Evolutionary conservation across 2,888 invertebrate genomes (phyloP).

Genomic region (Parnassius glacialis): DNA sequence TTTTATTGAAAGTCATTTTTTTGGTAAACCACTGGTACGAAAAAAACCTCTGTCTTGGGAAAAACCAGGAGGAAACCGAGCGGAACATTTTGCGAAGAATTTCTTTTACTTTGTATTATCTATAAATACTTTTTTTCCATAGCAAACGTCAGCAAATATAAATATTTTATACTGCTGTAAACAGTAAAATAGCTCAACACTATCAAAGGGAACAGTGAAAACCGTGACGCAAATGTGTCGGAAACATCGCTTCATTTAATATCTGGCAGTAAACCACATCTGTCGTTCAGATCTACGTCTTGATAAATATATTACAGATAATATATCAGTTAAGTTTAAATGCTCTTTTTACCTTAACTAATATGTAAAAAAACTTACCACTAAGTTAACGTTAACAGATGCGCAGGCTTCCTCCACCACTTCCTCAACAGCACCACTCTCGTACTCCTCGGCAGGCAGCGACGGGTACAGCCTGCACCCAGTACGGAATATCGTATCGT

Average conservation of each 20-base stretch:
- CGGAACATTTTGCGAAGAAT: no score
- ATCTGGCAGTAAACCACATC: not conserved
- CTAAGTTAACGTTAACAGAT: constrained; percentile 62
- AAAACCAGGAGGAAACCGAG: no score
- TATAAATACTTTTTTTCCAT: no score
- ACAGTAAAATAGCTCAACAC: not conserved
- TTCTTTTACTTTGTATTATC: no score
- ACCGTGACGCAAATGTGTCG: not conserved
- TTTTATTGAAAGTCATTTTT: no score
- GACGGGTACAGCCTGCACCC: constrained; percentile 65
- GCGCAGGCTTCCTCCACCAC: constrained; percentile 71
- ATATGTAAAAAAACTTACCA: constrained; percentile 55
- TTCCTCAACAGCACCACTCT: constrained; percentile 67
- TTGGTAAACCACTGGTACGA: no score
- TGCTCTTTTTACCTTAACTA: no score
- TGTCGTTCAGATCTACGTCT: not conserved
- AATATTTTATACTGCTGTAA: not conserved
- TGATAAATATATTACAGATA: not conserved
- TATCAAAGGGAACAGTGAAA: not conserved
- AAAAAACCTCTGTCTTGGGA: no score
- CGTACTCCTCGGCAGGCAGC: constrained; percentile 70
- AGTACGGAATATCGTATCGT: constrained; percentile 58
- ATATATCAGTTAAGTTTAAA: not conserved
- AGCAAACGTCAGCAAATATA: not conserved
- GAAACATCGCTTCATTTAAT: not conserved